A percentile compares a stretch with the other conserved stretches of the same genome.
phyloP scores from a whole-genome alignment of 2,797 vertebrate species.

The Sparus aurata region DNA sequence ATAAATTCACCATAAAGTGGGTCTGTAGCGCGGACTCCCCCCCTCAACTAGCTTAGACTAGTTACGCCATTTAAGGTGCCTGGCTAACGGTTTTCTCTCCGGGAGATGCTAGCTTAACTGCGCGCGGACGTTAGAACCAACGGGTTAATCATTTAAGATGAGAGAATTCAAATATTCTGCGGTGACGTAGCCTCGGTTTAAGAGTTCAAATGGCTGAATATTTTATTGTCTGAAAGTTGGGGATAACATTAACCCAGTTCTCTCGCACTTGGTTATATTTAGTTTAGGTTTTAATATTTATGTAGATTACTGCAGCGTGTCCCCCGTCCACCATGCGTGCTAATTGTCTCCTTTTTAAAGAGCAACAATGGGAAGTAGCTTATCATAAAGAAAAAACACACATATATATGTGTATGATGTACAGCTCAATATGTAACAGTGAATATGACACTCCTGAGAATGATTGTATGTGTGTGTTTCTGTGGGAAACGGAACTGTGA shows the following conservation, averaged over 20 bases:
- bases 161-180: background rate
- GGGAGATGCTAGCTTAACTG: slow-evolving; percentile 1
- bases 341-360: slow-evolving; percentile 39
- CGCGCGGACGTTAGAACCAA: slow-evolving; percentile 7
- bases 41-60: background rate
- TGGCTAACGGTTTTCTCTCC: slow-evolving; percentile 30
- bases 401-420: background rate
- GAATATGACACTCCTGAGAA: background rate
- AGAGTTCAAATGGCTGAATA: slow-evolving; percentile 4
- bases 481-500: background rate
- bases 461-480: slow-evolving; percentile 7
- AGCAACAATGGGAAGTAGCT: slow-evolving; percentile 46
- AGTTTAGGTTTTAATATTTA: slow-evolving; percentile 71
- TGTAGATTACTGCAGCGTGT: slow-evolving; percentile 65
- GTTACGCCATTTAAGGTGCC: background rate
- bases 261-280: slow-evolving; percentile 54
- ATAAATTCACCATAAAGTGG: slow-evolving; percentile 39
- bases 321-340: slow-evolving; percentile 17
- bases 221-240: slow-evolving; percentile 47
- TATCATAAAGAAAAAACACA: slow-evolving; percentile 8
- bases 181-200: background rate
- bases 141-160: background rate
- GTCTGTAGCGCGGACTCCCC: background rate
- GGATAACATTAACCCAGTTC: slow-evolving; percentile 46
- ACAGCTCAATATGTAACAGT: background rate